Base-by-base conservation (phyloP, 2,888 invertebrate species). In the Choristoneura rosaceana region DNA sequence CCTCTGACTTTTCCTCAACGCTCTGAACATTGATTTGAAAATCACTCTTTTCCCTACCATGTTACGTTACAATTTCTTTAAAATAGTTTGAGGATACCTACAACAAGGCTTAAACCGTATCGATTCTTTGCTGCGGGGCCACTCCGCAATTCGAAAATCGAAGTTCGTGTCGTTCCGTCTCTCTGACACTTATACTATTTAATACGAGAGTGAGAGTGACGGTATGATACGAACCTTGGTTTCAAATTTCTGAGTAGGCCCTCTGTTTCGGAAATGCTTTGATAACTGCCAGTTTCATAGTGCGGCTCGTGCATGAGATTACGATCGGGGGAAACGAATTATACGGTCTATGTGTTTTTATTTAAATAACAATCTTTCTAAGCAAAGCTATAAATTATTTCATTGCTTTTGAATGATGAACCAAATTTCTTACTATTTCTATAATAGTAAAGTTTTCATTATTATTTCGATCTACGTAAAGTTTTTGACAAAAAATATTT, bases 1-100 rank as follows among this genome's bases (percentile, higher is more conserved):
- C 89, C 86, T 89, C 89, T 79, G 85, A 84, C 86, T 85, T 87
- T 88, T 82, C 82, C 84, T 84, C 81, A 84, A 86, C 81, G 79
- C 69, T 77, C 77, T 77, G 77, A 75, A 78, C 73, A 78, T 80
- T 77, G 74, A 74, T 82, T 81, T 76, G 74, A 84, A 86, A 84
- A 79, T 77, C 78, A 82, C 78, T 80, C 80, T 79, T 83, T 78
- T 81, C 74, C 74, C 73, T 79, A 73, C 63, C 45, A 58, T 25
- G 45, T 71, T 82, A 83, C 58, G 84, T 79, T 78, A 77, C 77
- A 81, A 58, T 82, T 84, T 85, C 79, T 77, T 78, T 79, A 78
- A 77, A 76, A 69, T 71, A 50, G 55, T 67, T 43, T 34, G n/a
- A n/a, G 47, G 34, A 4, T n/a, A 2, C 25, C 25, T 25, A 9